These are phyloP conservation scores for Panthera uncia DNA, from an alignment of 2,113 vertebrate species.

Conservation along the genomic window DNA sequence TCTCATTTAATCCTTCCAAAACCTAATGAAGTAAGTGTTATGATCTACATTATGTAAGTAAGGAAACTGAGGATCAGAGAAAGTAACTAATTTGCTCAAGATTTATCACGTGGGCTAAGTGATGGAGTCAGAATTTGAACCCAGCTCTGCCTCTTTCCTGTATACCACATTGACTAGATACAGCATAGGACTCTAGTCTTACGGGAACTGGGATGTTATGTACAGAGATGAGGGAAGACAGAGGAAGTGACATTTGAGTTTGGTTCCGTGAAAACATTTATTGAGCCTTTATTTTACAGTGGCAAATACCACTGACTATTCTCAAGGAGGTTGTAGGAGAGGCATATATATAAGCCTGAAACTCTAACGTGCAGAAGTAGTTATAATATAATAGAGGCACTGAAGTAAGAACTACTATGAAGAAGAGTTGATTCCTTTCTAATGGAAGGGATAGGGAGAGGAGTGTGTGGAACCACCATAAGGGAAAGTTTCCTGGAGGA, in stretches of 20 bases:
- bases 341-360: slow-evolving; percentile 10
- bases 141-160: background rate
- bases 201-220: background rate
- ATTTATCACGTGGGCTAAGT: background rate
- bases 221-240: background rate
- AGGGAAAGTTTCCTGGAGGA: background rate
- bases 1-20: background rate
- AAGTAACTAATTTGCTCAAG: background rate
- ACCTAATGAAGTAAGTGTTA: background rate
- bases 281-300: background rate
- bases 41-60: background rate
- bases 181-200: background rate
- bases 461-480: background rate
- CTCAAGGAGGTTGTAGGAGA: background rate
- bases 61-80: background rate
- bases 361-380: background rate
- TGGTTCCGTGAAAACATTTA: background rate
- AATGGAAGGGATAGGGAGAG: background rate
- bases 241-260: background rate
- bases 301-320: background rate
- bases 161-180: background rate
- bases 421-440: background rate
- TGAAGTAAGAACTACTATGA: background rate
- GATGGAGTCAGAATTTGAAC: background rate
- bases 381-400: background rate